Evolutionary conservation across 2,113 vertebrate species (phyloP).

Genomic region (Neolamprologus variostigma): DNA sequence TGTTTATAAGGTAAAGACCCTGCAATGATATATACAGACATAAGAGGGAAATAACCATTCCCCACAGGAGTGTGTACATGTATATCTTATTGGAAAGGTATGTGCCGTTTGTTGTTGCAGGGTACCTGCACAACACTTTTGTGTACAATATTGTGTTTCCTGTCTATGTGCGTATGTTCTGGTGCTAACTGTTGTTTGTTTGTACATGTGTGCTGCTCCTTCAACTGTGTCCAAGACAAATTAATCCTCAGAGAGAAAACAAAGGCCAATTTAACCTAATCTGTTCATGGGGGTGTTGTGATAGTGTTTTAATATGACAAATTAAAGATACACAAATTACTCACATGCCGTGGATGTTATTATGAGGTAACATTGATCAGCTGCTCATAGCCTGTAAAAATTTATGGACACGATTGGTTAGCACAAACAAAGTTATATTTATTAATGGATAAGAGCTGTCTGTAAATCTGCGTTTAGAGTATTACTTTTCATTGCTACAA

Average conservation of each 20-base stretch:
- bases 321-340: not conserved
- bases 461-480: not conserved
- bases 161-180: not conserved
- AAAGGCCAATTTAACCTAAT: not conserved
- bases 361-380: not conserved
- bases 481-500: not conserved
- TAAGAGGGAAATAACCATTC: not conserved
- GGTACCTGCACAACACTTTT: not conserved
- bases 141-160: not conserved
- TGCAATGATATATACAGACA: not conserved
- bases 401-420: not conserved
- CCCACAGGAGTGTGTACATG: not conserved
- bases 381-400: not conserved
- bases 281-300: not conserved
- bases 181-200: not conserved
- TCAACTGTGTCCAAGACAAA: not conserved
- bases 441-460: not conserved
- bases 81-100: not conserved
- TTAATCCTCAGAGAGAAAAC: not conserved
- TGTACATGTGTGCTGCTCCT: not conserved
- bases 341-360: not conserved
- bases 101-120: not conserved
- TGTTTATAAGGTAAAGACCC: not conserved
- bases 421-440: not conserved
- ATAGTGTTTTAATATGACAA: not conserved